These are phyloP conservation scores for Ornithorhynchus anatinus DNA, from an alignment of 2,113 vertebrate species.

Conservation along the genomic window DNA sequence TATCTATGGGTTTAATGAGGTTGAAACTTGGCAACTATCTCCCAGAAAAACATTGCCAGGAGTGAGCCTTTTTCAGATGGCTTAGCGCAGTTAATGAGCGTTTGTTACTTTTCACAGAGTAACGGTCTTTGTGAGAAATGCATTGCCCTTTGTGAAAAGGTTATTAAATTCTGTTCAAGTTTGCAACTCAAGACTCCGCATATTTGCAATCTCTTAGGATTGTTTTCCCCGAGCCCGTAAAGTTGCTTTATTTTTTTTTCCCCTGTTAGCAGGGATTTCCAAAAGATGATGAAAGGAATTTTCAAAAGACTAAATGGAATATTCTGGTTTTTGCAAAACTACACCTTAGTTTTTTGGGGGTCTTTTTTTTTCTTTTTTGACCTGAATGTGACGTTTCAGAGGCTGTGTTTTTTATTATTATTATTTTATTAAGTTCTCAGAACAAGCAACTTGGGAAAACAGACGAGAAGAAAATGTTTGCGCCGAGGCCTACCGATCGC, in stretches of 20 bases:
- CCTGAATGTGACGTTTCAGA: no score
- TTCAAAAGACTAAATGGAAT: background rate
- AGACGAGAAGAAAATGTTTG: slow-evolving; percentile 66
- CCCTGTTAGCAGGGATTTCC: no score
- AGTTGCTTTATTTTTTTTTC: slow-evolving; percentile 7
- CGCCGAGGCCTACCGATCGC: slow-evolving; percentile 40
- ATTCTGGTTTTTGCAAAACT: background rate
- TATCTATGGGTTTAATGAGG: slow-evolving; percentile 61
- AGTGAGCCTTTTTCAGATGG: slow-evolving; percentile 41
- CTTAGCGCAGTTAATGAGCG: slow-evolving; percentile 43
- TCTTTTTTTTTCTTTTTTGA: no score
- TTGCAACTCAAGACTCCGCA: background rate
- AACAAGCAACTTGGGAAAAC: slow-evolving; percentile 43
- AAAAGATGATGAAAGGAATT: background rate
- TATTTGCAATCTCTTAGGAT: slow-evolving; percentile 6
- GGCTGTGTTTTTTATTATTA: no score
- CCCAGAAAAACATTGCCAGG: slow-evolving; percentile 33
- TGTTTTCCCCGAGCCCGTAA: slow-evolving; percentile 7
- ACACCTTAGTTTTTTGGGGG: background rate
- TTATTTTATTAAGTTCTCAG: no score
- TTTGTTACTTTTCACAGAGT: slow-evolving; percentile 33
- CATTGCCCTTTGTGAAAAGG: background rate
- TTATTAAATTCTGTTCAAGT: background rate
- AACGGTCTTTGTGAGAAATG: slow-evolving; percentile 13
- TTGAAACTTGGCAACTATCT: slow-evolving; percentile 55